Conservation (phyloP, 92 coral and sea anemone genomes). For the Porites rus region DNA sequence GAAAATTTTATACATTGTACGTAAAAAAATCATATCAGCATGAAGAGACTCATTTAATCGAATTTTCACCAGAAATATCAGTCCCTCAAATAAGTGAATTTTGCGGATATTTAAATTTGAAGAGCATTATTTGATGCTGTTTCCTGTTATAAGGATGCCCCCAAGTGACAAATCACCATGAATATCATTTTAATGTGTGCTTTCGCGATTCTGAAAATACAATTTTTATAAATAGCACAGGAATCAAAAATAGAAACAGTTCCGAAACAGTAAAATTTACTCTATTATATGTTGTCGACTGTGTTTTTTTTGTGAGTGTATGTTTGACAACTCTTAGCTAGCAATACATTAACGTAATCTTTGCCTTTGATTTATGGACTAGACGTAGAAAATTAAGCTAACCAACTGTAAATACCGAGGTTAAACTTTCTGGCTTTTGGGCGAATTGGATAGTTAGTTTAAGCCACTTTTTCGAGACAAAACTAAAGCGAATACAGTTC, state of each 20-base stretch:
- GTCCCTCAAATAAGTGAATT: neutral
- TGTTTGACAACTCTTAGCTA: neutral
- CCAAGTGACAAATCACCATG: neutral
- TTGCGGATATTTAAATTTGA: constrained; percentile 20
- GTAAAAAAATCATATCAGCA: neutral
- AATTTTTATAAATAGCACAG: constrained; percentile 8
- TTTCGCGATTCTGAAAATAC: neutral
- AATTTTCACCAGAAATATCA: constrained; percentile 8
- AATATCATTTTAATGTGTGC: constrained; percentile 15
- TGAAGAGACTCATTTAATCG: neutral
- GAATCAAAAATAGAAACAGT: constrained; percentile 5
- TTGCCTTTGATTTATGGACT: neutral
- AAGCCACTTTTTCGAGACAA: neutral
- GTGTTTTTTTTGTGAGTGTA: neutral
- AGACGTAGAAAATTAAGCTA: neutral
- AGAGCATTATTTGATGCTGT: constrained; percentile 11
- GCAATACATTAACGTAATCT: neutral
- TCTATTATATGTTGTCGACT: neutral
- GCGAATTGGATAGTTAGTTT: neutral
- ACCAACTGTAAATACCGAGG: neutral
- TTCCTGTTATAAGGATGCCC: constrained; percentile 39
- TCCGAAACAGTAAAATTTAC: neutral
- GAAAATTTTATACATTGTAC: neutral
- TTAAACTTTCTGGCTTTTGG: neutral
- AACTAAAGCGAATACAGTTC: neutral